Percentiles rank a stretch among this genome's conserved stretches.
phyloP scores from a whole-genome alignment of 2,797 vertebrate species.

The Platalea minor region DNA sequence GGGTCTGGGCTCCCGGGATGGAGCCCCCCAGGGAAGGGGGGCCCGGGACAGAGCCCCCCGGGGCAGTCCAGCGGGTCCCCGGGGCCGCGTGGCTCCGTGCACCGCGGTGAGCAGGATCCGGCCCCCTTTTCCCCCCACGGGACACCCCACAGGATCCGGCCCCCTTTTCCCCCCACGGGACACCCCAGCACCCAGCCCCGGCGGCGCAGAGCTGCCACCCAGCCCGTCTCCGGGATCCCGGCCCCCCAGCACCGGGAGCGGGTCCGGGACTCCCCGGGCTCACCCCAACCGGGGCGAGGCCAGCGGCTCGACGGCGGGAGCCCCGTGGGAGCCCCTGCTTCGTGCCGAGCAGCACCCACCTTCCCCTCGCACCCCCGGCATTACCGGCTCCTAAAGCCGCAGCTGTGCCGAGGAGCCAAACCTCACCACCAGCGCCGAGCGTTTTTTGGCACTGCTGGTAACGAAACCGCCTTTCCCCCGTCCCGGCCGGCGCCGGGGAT shows the following conservation, averaged over 20 bases:
- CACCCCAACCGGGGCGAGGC: background rate
- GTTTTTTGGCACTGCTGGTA: too few relatives aligned
- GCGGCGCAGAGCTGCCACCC: background rate
- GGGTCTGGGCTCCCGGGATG: background rate
- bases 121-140: background rate
- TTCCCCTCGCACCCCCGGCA: background rate
- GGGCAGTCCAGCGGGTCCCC: too few relatives aligned
- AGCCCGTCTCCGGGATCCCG: fast-evolving
- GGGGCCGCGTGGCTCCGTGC: background rate
- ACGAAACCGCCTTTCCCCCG: fast-evolving
- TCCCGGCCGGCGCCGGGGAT: fast-evolving
- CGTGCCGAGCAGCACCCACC: background rate
- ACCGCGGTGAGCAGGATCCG: background rate
- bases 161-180: background rate
- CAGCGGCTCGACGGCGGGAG: fast-evolving
- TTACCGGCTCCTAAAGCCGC: background rate
- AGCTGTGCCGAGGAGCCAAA: background rate
- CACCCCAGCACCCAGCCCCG: background rate
- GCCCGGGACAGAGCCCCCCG: background rate
- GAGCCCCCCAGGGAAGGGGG: background rate
- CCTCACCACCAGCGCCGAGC: fast-evolving
- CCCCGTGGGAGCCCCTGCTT: background rate
- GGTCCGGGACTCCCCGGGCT: background rate
- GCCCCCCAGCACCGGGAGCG: background rate
- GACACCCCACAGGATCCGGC: background rate